These are phyloP conservation scores for Pogonocherus hispidulus DNA, from an alignment of 2,888 invertebrate species.

Conservation along the genomic window DNA sequence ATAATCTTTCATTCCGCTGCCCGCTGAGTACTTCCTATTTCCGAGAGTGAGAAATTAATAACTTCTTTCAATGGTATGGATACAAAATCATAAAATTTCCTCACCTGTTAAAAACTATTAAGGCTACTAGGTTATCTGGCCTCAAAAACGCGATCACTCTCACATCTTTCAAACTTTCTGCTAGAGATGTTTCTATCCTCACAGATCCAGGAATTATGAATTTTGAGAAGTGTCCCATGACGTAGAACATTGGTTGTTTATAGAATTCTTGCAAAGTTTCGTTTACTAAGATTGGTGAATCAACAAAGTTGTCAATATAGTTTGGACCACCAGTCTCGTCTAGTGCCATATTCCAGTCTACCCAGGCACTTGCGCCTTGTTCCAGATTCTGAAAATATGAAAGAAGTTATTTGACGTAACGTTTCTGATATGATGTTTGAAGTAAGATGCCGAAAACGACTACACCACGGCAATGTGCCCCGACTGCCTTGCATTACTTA, in stretches of 20 bases:
- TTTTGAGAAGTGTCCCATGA: constrained; percentile 81
- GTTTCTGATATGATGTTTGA: too few relatives aligned
- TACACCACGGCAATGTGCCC: too few relatives aligned
- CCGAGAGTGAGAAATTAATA: too few relatives aligned
- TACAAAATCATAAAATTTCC: too few relatives aligned
- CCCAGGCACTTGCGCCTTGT: constrained; percentile 85
- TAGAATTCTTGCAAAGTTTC: constrained; percentile 79
- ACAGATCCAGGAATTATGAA: constrained; percentile 77
- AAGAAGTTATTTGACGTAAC: too few relatives aligned
- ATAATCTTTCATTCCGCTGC: too few relatives aligned
- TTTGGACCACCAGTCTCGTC: constrained; percentile 84
- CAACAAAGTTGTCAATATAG: constrained; percentile 84
- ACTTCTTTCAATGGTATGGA: too few relatives aligned
- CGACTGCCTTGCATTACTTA: too few relatives aligned
- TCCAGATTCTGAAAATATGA: constrained; percentile 74
- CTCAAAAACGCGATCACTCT: constrained; percentile 70
- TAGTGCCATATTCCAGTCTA: constrained; percentile 91
- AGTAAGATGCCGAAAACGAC: too few relatives aligned
- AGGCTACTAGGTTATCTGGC: too few relatives aligned
- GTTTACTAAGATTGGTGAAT: constrained; percentile 83
- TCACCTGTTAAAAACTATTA: too few relatives aligned
- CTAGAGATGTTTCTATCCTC: constrained; percentile 60
- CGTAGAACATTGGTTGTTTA: constrained; percentile 92
- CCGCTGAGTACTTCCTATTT: too few relatives aligned
- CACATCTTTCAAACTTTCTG: constrained; percentile 64